These are phyloP conservation scores for Mus musculus DNA, from an alignment of 2,113 vertebrate species.

Conservation along the genomic window GRCm39 chr5:90511501-90512000, in stretches of 20 bases:
- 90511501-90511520: constrained; percentile 23
- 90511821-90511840: constrained; percentile 11
- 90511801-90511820: constrained; percentile 46
- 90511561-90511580: not conserved
- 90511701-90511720: not conserved
- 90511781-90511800: not conserved
- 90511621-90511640: constrained; percentile 11
- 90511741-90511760: constrained; percentile 28
- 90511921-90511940: not conserved
- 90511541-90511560: constrained; percentile 19
- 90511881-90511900: not conserved
- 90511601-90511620: not conserved
- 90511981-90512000: not conserved
- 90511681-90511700: not conserved
- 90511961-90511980: not conserved
- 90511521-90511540: not conserved
- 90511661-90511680: constrained; percentile 37
- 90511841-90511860: not conserved
- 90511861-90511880: not conserved
- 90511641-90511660: constrained; percentile 7
- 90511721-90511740: constrained; percentile 45
- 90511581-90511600: constrained; percentile 49
- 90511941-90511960: not conserved
- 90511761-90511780: not conserved
- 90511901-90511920: constrained; percentile 18